A percentile compares a stretch with the other conserved stretches of the same genome.
Conservation (phyloP, 2,888 invertebrate species). For the Anthophora plumipes region DNA sequence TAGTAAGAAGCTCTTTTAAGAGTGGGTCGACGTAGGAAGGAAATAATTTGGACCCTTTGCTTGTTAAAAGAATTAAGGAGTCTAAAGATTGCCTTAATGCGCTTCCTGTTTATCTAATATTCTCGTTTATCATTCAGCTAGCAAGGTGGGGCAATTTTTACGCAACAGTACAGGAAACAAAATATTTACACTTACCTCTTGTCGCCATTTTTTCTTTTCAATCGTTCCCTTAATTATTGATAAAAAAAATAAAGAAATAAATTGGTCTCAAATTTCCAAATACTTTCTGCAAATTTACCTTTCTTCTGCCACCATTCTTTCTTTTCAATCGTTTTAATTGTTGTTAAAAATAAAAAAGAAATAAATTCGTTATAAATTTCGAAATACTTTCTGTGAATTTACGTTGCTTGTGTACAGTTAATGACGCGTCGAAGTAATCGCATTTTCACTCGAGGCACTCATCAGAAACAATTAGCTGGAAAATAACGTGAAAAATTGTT, state of each 20-base stretch:
- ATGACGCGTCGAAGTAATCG: background rate
- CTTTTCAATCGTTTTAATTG: too few species aligned
- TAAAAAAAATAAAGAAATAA: too few species aligned
- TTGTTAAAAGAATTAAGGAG: constrained; percentile 19
- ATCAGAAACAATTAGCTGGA: background rate
- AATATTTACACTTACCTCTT: background rate
- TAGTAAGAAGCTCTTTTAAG: background rate
- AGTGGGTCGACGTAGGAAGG: background rate
- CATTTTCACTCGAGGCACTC: background rate
- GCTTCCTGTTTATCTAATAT: constrained; percentile 16
- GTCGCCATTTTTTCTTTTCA: too few species aligned
- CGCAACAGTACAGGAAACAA: background rate
- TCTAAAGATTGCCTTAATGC: constrained; percentile 11
- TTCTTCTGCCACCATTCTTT: background rate
- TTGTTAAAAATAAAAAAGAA: too few species aligned
- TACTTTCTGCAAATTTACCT: background rate
- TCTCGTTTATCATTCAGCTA: background rate
- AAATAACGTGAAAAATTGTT: background rate
- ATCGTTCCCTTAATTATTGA: too few species aligned
- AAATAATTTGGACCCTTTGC: constrained; percentile 15
- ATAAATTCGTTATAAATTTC: too few species aligned
- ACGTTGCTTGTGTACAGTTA: background rate
- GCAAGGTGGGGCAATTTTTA: background rate
- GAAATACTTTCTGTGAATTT: background rate
- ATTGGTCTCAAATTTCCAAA: too few species aligned